These are phyloP conservation scores for Xenopus laevis DNA, from an alignment of 2,113 vertebrate species.

Conservation along the genomic window DNA sequence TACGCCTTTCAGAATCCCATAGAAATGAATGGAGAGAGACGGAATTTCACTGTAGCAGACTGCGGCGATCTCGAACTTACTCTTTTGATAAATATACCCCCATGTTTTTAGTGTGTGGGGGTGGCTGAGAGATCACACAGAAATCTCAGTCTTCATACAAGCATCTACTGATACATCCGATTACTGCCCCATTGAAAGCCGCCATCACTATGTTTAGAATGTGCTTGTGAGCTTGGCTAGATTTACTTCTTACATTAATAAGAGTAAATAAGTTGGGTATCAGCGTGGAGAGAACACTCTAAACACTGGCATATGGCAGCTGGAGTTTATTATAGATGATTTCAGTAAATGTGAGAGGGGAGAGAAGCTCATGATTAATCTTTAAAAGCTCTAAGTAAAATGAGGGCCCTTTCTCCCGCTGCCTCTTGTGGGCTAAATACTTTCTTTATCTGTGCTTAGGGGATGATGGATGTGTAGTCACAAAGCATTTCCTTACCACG, in stretches of 20 bases:
- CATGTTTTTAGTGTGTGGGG: no score
- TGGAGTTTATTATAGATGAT: slow-evolving; percentile 54
- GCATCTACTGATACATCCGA: slow-evolving; percentile 40
- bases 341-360: slow-evolving; percentile 46
- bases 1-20: no score
- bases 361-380: slow-evolving; percentile 61
- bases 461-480: slow-evolving; percentile 60
- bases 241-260: slow-evolving; percentile 61
- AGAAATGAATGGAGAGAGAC: no score
- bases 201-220: slow-evolving; percentile 54
- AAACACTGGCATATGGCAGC: slow-evolving; percentile 58
- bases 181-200: slow-evolving; percentile 52
- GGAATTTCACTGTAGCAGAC: no score
- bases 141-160: no score
- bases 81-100: no score
- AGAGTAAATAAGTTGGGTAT: slow-evolving; percentile 59
- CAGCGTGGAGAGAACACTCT: slow-evolving; percentile 56
- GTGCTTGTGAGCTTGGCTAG: slow-evolving; percentile 52
- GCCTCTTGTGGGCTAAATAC: no score
- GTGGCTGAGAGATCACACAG: no score
- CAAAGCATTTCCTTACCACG: slow-evolving; percentile 74
- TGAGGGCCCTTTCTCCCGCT: slow-evolving; percentile 52
- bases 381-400: slow-evolving; percentile 62
- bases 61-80: no score
- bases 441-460: slow-evolving; percentile 58